Evolutionary conservation across 1,140 invertebrate genomes (phyloP).

Genomic region (Apis cerana): DNA sequence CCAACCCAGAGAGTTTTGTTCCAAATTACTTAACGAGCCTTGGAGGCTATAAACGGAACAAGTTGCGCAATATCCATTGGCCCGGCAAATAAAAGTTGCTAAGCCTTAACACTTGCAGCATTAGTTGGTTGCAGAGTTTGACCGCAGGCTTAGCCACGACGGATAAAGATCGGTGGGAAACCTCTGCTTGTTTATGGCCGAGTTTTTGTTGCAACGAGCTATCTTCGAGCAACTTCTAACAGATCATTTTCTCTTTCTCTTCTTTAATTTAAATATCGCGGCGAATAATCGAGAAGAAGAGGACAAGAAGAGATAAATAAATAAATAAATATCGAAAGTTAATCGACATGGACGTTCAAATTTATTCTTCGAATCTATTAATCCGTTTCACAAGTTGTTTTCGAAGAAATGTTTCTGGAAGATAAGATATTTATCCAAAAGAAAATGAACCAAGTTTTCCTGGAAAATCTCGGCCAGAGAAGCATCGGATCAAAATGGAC

Average conservation of each 20-base stretch:
- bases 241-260: background rate
- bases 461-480: too few species aligned
- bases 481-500: too few species aligned
- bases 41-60: background rate
- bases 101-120: too few species aligned
- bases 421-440: background rate
- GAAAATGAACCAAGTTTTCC: background rate
- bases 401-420: background rate
- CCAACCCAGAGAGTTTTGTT: background rate
- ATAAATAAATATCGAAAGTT: background rate
- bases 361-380: too few species aligned
- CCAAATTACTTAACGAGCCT: background rate
- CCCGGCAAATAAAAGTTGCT: too few species aligned
- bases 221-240: background rate
- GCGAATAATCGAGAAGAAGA: background rate
- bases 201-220: background rate
- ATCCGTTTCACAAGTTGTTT: too few species aligned
- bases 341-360: background rate
- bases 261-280: background rate
- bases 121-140: too few species aligned
- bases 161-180: too few species aligned
- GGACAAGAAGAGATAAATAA: background rate
- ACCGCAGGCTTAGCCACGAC: too few species aligned
- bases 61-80: too few species aligned
- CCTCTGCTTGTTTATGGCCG: too few species aligned